phyloP scores from a whole-genome alignment of 2,113 vertebrate species.

The Chaetodon trifascialis region DNA sequence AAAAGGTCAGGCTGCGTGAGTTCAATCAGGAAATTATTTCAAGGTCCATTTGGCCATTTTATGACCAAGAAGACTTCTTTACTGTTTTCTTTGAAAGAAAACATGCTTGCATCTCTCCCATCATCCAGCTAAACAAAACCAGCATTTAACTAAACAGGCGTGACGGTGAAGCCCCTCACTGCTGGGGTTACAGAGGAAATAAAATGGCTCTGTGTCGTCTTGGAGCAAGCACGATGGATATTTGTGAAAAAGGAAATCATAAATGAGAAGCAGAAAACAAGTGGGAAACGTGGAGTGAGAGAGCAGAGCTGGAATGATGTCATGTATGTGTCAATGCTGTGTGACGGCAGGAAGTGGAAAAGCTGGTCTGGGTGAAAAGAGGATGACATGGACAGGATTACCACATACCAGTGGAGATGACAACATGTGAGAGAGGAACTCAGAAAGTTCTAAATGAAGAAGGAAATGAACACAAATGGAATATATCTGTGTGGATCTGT shows the following conservation, averaged over 20 bases:
- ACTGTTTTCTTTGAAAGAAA: not conserved
- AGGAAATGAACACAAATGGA: not conserved
- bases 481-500: not conserved
- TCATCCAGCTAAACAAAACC: conserved; percentile 1
- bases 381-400: not conserved
- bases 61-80: not conserved
- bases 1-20: not conserved
- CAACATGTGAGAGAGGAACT: not conserved
- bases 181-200: not conserved
- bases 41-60: not conserved
- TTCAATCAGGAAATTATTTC: not conserved
- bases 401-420: not conserved
- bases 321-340: not conserved
- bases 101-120: not conserved
- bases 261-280: conserved; percentile 21
- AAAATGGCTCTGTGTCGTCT: not conserved
- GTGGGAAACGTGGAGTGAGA: not conserved
- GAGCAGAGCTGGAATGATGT: not conserved
- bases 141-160: conserved; percentile 5
- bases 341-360: not conserved
- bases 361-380: not conserved
- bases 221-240: not conserved
- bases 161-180: not conserved
- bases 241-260: conserved; percentile 29
- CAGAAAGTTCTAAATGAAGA: not conserved